Conservation (phyloP, 2,113 vertebrate species). For the Geothlypis trichas region DNA sequence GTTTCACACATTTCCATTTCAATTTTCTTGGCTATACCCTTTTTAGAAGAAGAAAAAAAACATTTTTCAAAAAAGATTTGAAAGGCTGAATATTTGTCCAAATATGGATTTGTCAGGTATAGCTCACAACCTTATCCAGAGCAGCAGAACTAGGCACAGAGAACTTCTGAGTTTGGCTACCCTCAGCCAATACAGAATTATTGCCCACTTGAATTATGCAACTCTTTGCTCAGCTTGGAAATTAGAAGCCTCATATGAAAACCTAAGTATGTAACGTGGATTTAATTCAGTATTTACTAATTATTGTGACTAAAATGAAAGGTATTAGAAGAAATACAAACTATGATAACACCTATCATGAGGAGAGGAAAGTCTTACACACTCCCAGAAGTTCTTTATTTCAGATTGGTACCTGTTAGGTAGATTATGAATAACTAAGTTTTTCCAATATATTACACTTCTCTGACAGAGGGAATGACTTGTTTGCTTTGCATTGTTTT, state of each 20-base stretch:
- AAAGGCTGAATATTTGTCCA: not conserved
- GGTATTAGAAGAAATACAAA: not conserved
- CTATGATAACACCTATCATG: not conserved
- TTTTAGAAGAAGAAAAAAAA: not conserved
- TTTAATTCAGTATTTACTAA: not conserved
- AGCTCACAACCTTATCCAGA: not conserved
- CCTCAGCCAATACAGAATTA: not conserved
- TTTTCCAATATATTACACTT: not conserved
- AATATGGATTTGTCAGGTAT: not conserved
- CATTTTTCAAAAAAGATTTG: not conserved
- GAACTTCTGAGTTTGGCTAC: not conserved
- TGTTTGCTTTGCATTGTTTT: not conserved
- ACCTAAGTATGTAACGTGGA: not conserved
- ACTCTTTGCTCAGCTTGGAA: not conserved
- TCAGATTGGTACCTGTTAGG: not conserved
- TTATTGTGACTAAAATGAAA: not conserved
- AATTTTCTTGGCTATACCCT: not conserved
- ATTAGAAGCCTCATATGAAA: not conserved
- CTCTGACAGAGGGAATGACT: not conserved
- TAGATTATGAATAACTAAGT: not conserved
- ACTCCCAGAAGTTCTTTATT: not conserved
- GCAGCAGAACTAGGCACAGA: not conserved
- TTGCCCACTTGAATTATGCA: not conserved
- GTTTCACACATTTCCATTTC: not conserved
- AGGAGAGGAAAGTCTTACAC: not conserved